A percentile compares a stretch with the other conserved stretches of the same genome.
Evolutionary conservation across 30 jellyfish, hydroid and myxozoan species (phyloP).

Genomic region (Aurelia coerulea): DNA sequence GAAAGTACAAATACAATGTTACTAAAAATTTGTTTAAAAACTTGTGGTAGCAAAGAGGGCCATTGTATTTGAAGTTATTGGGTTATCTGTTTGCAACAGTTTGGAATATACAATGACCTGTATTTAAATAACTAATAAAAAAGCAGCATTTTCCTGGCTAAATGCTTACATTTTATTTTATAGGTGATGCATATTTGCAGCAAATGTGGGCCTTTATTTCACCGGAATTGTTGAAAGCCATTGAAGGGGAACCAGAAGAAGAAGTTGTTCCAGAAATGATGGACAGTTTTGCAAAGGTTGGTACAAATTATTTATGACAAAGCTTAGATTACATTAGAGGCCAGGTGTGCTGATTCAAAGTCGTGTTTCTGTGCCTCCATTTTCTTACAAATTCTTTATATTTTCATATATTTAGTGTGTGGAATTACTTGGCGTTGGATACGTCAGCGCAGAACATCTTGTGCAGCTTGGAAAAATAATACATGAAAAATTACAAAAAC

Average conservation of each 20-base stretch:
- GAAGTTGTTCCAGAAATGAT: constrained; percentile 97
- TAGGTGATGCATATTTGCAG: constrained; percentile 86
- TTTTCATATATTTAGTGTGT: constrained; percentile 66
- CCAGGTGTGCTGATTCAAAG: too few species aligned
- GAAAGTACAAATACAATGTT: too few species aligned
- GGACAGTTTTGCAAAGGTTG: constrained; percentile 99
- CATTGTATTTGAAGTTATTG: too few species aligned
- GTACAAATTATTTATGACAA: not conserved
- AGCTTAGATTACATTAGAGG: too few species aligned
- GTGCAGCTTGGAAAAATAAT: constrained; percentile 90
- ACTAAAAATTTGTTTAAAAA: too few species aligned
- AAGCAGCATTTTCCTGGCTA: too few species aligned
- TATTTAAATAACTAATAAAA: too few species aligned
- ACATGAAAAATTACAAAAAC: constrained; percentile 90
- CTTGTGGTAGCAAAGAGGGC: too few species aligned
- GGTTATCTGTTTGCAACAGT: too few species aligned
- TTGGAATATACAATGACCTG: too few species aligned
- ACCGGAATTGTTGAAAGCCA: constrained; percentile 89
- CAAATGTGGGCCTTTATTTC: constrained; percentile 97
- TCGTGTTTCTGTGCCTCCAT: too few species aligned
- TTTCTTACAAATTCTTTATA: not conserved
- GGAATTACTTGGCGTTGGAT: constrained; percentile 91
- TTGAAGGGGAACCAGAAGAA: constrained; percentile 97
- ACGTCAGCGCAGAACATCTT: constrained; percentile 79
- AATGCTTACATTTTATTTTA: not conserved